phyloP scores from a whole-genome alignment of 1,140 invertebrate species.

The Orchesella cincta region DNA sequence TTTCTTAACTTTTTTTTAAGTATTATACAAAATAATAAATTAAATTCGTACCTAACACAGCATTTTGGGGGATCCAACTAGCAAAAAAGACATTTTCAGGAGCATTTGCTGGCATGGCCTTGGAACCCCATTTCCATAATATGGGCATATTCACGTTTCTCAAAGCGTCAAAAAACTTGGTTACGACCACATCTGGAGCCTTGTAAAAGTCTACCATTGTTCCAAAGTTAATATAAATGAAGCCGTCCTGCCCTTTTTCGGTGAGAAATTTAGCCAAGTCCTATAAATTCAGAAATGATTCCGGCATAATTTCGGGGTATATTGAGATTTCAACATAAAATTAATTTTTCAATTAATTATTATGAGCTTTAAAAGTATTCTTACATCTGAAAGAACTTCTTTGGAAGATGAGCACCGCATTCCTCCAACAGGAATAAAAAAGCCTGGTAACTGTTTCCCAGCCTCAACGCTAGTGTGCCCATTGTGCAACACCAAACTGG shows the following conservation, averaged over 20 bases:
- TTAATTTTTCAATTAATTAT: background rate
- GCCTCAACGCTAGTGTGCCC: conserved; percentile 60
- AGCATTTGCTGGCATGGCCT: conserved; percentile 55
- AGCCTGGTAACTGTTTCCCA: conserved; percentile 59
- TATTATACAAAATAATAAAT: background rate
- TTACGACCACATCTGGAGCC: conserved; percentile 55
- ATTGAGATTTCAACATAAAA: background rate
- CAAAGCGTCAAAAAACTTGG: conserved; percentile 61
- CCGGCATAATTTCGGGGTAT: background rate
- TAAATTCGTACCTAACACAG: conserved; percentile 60
- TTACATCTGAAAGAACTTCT: background rate
- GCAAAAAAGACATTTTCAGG: conserved; percentile 64
- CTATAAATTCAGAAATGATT: conserved; percentile 50
- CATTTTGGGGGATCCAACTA: conserved; percentile 72
- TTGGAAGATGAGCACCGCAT: conserved; percentile 55
- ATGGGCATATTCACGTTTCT: conserved; percentile 60
- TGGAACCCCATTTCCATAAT: conserved; percentile 67
- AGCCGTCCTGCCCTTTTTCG: conserved; percentile 57
- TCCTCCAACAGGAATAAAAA: conserved; percentile 66
- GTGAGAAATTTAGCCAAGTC: conserved; percentile 59
- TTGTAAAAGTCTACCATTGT: conserved; percentile 58
- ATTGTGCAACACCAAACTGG: conserved; percentile 61
- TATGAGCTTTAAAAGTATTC: background rate
- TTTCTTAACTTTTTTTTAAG: too few species aligned
- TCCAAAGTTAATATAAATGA: conserved; percentile 61